phyloP scores from a whole-genome alignment of 2,113 vertebrate genomes.

The Lontra canadensis region DNA sequence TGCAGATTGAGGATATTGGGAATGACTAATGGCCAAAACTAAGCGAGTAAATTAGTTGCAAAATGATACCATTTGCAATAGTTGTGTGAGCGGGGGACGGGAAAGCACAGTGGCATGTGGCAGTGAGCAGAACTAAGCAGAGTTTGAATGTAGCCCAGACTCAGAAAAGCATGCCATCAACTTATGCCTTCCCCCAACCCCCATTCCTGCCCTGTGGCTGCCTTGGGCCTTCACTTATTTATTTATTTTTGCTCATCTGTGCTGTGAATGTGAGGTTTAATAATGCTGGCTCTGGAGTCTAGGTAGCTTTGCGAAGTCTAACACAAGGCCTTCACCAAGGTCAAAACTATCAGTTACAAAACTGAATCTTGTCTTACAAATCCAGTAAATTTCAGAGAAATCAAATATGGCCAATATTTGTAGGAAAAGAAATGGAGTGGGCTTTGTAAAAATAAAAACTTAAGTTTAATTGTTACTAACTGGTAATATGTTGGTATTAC shows the following conservation, averaged over 20 bases:
- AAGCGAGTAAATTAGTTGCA: constrained; percentile 90
- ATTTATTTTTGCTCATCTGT: constrained; percentile 67
- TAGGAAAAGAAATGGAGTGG: background rate
- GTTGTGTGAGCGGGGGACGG: constrained; percentile 83
- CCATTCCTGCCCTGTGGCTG: background rate
- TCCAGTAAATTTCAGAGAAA: constrained; percentile 49
- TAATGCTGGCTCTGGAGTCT: background rate
- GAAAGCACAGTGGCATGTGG: constrained; percentile 89
- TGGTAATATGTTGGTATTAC: background rate
- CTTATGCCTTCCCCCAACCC: background rate
- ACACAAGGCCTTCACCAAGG: constrained; percentile 77
- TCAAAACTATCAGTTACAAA: constrained; percentile 69
- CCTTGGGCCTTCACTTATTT: constrained; percentile 10
- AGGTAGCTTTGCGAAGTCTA: constrained; percentile 71
- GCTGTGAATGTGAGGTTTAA: constrained; percentile 68
- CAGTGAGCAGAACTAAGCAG: constrained; percentile 72
- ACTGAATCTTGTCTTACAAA: constrained; percentile 64
- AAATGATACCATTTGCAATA: constrained; percentile 90
- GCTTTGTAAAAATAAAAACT: background rate
- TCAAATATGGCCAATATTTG: background rate
- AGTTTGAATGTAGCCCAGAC: constrained; percentile 82
- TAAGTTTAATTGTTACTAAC: background rate
- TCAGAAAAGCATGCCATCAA: constrained; percentile 77
- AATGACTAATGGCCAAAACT: constrained; percentile 92
- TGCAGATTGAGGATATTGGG: constrained; percentile 91